Evolutionary conservation across 2,888 invertebrate genomes (phyloP).

Genomic region (Mantis religiosa): DNA sequence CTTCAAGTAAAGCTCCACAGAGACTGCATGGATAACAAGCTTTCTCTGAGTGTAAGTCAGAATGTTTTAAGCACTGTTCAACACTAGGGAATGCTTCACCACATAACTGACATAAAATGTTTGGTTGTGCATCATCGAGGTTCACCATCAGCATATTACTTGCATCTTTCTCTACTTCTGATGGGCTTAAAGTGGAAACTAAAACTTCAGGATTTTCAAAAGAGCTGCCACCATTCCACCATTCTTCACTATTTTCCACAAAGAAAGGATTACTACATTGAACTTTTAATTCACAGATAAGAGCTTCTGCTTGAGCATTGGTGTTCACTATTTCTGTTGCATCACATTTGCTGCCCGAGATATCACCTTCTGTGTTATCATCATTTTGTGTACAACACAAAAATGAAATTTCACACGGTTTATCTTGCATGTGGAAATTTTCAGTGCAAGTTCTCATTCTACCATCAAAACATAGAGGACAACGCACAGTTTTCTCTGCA

Average conservation of each 20-base stretch:
- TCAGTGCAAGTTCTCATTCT: not conserved
- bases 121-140: not conserved
- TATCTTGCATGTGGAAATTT: not conserved
- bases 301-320: not conserved
- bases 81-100: constrained; percentile 7
- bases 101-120: constrained; percentile 17
- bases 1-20: not conserved
- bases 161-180: not conserved
- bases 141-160: not conserved
- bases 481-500: not conserved
- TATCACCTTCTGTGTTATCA: not conserved
- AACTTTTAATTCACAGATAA: constrained; percentile 13
- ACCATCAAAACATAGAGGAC: constrained; percentile 25
- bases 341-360: not conserved
- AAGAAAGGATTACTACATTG: not conserved
- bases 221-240: constrained; percentile 8
- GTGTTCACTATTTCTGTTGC: no score
- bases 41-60: constrained; percentile 16
- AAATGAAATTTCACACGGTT: not conserved
- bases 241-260: not conserved
- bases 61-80: constrained; percentile 22
- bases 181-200: constrained; percentile 12
- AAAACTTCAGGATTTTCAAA: constrained; percentile 17
- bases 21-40: constrained; percentile 20
- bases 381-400: not conserved